Percentiles rank a stretch among this genome's conserved stretches.
phyloP scores from a whole-genome alignment of 2,888 invertebrate genomes.

The Cenopis cana region DNA sequence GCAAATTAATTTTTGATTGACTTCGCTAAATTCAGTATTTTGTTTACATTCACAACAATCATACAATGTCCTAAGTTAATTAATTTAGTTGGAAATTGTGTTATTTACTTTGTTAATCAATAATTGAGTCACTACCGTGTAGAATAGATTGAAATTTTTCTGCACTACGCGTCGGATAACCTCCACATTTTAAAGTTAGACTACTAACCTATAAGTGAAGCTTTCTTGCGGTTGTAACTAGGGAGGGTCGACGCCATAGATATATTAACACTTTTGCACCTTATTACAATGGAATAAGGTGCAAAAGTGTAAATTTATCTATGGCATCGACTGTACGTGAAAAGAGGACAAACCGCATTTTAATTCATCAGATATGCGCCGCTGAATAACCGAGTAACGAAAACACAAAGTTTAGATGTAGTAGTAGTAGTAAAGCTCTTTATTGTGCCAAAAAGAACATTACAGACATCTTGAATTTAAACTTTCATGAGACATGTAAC shows the following conservation, averaged over 20 bases:
- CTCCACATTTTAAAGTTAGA: background rate
- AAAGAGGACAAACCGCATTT: constrained; percentile 7
- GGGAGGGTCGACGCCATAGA: no score
- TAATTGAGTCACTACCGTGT: background rate
- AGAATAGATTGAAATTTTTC: no score
- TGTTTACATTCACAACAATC: background rate
- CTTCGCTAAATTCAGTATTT: background rate
- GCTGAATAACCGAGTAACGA: constrained; percentile 17
- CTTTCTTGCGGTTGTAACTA: background rate
- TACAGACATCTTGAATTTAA: no score
- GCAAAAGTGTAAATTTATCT: no score
- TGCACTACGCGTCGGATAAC: background rate
- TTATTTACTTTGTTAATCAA: background rate
- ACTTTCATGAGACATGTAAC: no score
- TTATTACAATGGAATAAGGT: no score
- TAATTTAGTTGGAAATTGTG: background rate
- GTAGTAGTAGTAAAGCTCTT: no score
- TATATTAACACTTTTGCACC: no score
- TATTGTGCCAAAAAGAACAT: no score
- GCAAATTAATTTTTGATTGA: background rate
- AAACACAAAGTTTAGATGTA: no score
- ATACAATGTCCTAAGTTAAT: background rate
- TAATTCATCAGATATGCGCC: background rate
- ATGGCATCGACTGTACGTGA: no score
- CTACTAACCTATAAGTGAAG: constrained; percentile 8